A percentile compares a stretch with the other conserved stretches of the same genome.
Evolutionary conservation across 2,888 invertebrate species (phyloP).

Genomic region (Hofmannophila pseudospretella): DNA sequence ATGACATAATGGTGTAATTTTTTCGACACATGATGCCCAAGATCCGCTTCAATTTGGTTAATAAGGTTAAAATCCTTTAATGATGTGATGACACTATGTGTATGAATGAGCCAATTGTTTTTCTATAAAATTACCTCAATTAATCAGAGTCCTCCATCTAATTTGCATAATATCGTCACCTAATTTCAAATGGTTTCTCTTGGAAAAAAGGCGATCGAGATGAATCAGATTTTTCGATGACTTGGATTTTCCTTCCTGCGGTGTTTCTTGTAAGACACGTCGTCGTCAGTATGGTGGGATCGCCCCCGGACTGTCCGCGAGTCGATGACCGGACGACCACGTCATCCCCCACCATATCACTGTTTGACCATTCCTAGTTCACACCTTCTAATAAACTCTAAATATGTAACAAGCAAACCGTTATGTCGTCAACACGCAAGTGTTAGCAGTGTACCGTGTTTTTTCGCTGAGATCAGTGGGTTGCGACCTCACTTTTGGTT

Average conservation of each 20-base stretch:
- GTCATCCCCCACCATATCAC: slow-evolving; percentile 24
- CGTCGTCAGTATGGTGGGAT: slow-evolving; percentile 18
- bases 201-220: slow-evolving; percentile 1
- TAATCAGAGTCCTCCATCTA: slow-evolving; percentile 14
- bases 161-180: not conserved
- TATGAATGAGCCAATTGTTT: no score
- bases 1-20: no score
- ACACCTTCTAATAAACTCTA: slow-evolving; percentile 38
- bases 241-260: slow-evolving; percentile 38
- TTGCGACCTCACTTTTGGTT: slow-evolving; percentile 52
- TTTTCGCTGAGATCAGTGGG: slow-evolving; percentile 25
- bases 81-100: no score
- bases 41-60: no score
- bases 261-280: slow-evolving; percentile 30
- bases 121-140: no score
- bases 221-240: slow-evolving; percentile 29
- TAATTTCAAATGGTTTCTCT: slow-evolving; percentile 11
- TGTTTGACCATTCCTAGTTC: slow-evolving; percentile 30
- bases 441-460: slow-evolving; percentile 17
- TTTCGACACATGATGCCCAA: no score
- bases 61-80: no score
- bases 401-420: slow-evolving; percentile 34
- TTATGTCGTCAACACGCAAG: slow-evolving; percentile 23
- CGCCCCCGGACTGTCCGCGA: slow-evolving; percentile 24
- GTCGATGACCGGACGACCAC: slow-evolving; percentile 43